Evolutionary conservation across 53 echinoderm and acorn worm genomes (phyloP).

Genomic region (Paelopatides confundens): DNA sequence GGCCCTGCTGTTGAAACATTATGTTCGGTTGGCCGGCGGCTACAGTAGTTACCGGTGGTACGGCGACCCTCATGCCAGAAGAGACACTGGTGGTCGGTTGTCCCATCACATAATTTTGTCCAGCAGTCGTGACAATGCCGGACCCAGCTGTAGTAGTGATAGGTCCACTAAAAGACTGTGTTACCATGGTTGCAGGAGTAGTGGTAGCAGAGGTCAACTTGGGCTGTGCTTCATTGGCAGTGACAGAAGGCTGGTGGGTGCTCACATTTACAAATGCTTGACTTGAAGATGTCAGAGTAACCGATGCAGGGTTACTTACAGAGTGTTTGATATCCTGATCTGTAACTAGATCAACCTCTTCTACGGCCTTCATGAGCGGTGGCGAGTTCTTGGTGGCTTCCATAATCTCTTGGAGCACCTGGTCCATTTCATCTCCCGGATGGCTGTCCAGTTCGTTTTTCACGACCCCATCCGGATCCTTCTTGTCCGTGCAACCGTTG

Average conservation of each 20-base stretch:
- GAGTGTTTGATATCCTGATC: background rate
- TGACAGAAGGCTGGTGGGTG: slow-evolving; percentile 67
- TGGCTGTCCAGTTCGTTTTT: background rate
- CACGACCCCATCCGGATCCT: background rate
- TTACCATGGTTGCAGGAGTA: slow-evolving; percentile 70
- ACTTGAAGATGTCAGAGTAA: slow-evolving; percentile 17
- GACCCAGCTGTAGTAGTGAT: slow-evolving; percentile 72
- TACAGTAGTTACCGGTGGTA: slow-evolving; percentile 4
- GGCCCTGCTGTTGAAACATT: slow-evolving; percentile 56
- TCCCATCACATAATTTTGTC: background rate
- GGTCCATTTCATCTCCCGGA: slow-evolving; percentile 26
- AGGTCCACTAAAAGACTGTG: slow-evolving; percentile 83
- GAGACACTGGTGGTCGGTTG: slow-evolving; percentile 3
- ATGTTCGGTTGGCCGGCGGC: slow-evolving; percentile 8
- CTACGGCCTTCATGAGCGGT: slow-evolving; percentile 11
- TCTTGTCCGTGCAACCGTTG: background rate
- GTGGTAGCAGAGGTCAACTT: slow-evolving; percentile 72
- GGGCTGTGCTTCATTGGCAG: slow-evolving; percentile 49
- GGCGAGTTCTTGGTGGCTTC: background rate
- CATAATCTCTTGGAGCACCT: slow-evolving; percentile 45
- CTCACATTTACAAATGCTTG: slow-evolving; percentile 43
- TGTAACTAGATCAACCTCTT: background rate
- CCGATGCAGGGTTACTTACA: background rate
- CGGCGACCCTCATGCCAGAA: background rate
- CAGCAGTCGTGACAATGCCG: slow-evolving; percentile 3